Evolutionary conservation across 2,113 vertebrate genomes (phyloP).

Genomic region (Tenrec ecaudatus): DNA sequence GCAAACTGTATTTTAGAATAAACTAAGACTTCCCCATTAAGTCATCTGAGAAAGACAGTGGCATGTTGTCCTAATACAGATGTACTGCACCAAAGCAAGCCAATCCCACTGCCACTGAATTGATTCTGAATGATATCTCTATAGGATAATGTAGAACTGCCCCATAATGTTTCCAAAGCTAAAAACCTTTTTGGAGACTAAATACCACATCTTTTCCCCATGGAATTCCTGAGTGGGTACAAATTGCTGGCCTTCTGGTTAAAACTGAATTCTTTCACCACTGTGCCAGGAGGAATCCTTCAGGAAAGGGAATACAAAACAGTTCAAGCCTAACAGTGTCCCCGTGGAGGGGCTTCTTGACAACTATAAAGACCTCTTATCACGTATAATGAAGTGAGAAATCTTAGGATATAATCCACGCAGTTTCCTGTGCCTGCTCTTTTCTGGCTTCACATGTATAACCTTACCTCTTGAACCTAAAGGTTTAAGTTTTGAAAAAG

Average conservation of each 20-base stretch:
- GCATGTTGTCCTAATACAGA: no score
- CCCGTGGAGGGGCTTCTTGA: not conserved
- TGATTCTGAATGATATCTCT: not conserved
- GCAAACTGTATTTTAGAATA: slow-evolving; percentile 7
- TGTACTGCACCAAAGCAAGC: not conserved
- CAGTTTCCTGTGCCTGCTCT: not conserved
- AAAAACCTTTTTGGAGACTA: not conserved
- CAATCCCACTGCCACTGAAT: not conserved
- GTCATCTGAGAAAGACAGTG: slow-evolving; percentile 32
- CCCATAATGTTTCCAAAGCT: not conserved
- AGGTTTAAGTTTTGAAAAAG: not conserved
- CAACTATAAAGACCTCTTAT: not conserved
- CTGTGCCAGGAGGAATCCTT: not conserved
- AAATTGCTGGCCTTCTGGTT: not conserved
- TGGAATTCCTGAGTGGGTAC: not conserved
- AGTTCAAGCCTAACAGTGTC: not conserved
- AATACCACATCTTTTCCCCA: not conserved
- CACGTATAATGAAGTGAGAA: slow-evolving; percentile 11
- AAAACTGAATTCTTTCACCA: no score
- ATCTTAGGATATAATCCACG: not conserved
- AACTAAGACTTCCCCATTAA: slow-evolving; percentile 38
- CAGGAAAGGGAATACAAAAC: slow-evolving; percentile 15
- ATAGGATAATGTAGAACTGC: not conserved
- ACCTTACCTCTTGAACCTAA: not conserved
- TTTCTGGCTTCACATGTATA: not conserved